Conservation (phyloP, 2,113 vertebrate species). For the Brachyhypopomus gauderio region DNA sequence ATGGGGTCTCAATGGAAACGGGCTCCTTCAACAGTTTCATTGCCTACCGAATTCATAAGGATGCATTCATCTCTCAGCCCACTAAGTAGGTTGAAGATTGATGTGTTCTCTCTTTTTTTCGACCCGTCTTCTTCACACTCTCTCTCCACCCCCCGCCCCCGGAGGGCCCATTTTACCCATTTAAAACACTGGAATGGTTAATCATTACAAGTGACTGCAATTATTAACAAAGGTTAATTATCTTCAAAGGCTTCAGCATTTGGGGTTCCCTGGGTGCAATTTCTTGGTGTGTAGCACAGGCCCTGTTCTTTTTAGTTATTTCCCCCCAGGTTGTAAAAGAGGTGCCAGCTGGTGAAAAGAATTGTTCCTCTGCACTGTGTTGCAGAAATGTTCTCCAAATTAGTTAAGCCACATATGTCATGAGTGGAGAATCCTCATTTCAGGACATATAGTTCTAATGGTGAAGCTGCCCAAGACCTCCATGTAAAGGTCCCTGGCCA, state of each 20-base stretch:
- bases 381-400: slow-evolving; percentile 35
- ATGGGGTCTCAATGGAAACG: slow-evolving; percentile 91
- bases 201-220: slow-evolving; percentile 42
- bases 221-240: slow-evolving; percentile 63
- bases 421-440: slow-evolving; percentile 35
- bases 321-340: slow-evolving; percentile 51
- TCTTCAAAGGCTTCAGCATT: slow-evolving; percentile 38
- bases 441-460: slow-evolving; percentile 46
- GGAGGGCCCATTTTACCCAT: slow-evolving; percentile 23
- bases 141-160: not conserved
- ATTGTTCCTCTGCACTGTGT: slow-evolving; percentile 1
- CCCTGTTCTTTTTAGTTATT: slow-evolving; percentile 52
- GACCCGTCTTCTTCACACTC: too few relatives aligned
- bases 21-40: slow-evolving; percentile 94
- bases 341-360: slow-evolving; percentile 37
- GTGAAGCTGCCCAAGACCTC: slow-evolving; percentile 19
- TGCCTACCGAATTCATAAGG: slow-evolving; percentile 90
- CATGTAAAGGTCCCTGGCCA: slow-evolving; percentile 37
- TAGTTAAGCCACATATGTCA: slow-evolving; percentile 43
- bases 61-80: slow-evolving; percentile 88
- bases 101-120: not conserved
- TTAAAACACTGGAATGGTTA: slow-evolving; percentile 44
- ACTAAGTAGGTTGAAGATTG: slow-evolving; percentile 79
- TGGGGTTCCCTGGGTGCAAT: slow-evolving; percentile 46
- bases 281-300: slow-evolving; percentile 16